Conservation (phyloP, 1,140 invertebrate species). For the Ruditapes philippinarum region DNA sequence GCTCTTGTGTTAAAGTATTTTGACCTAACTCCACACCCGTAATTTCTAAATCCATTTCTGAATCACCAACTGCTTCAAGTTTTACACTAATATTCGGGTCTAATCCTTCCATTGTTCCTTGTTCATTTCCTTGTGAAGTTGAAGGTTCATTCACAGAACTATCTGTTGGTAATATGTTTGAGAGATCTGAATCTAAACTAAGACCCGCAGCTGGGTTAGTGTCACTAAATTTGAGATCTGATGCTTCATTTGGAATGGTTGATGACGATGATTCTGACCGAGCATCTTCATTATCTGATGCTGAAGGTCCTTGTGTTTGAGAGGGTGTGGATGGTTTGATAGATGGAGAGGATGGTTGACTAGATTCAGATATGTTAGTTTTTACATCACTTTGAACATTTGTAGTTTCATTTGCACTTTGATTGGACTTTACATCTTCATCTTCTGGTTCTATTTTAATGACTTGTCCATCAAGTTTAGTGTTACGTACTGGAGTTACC, state of each 20-base stretch:
- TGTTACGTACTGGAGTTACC: no score
- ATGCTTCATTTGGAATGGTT: conserved; percentile 43
- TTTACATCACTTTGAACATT: neutral
- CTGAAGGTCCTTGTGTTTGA: neutral
- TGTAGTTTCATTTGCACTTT: conserved; percentile 15
- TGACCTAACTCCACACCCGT: conserved; percentile 46
- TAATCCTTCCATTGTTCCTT: neutral
- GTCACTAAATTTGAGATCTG: conserved; percentile 50
- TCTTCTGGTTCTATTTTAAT: conserved; percentile 59
- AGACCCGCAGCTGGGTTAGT: conserved; percentile 31
- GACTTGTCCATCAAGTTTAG: conserved; percentile 37
- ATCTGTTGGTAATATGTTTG: conserved; percentile 18
- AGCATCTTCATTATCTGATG: conserved; percentile 36
- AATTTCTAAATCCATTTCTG: conserved; percentile 54
- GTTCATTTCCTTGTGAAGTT: neutral
- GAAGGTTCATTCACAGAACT: neutral
- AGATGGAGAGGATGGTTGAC: conserved; percentile 28
- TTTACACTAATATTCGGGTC: conserved; percentile 48
- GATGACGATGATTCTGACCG: conserved; percentile 34
- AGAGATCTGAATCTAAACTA: conserved; percentile 51
- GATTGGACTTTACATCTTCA: conserved; percentile 20
- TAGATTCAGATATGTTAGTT: neutral
- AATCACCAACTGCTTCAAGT: conserved; percentile 32
- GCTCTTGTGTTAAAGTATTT: neutral
- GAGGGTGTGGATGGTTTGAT: conserved; percentile 1